Evolutionary conservation across 2,888 invertebrate genomes (phyloP).

Genomic region (Leucophenga maculata): DNA sequence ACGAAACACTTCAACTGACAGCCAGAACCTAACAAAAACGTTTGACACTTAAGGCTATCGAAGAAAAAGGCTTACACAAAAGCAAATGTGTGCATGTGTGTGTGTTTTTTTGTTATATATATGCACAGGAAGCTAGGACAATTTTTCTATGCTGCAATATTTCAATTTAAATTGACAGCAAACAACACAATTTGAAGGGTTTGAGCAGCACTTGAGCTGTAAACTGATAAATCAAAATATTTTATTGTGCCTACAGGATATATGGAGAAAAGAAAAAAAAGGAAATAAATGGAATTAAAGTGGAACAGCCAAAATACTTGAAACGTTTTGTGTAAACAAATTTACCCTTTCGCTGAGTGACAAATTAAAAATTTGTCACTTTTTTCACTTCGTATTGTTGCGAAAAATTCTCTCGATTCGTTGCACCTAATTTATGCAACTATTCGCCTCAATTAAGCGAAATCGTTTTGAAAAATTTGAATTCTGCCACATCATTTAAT

Average conservation of each 20-base stretch:
- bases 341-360: conserved; percentile 44
- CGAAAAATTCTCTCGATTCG: conserved; percentile 41
- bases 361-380: conserved; percentile 27
- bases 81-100: not conserved
- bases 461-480: conserved; percentile 64
- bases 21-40: not conserved
- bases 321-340: conserved; percentile 58
- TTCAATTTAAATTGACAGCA: conserved; percentile 25
- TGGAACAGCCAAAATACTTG: conserved; percentile 55
- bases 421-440: conserved; percentile 47
- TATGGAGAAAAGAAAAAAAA: not conserved
- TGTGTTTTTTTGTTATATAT: too few species aligned
- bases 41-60: not conserved
- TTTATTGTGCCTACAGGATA: not conserved
- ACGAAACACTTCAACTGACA: conserved; percentile 17
- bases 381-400: conserved; percentile 10
- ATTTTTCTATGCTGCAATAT: not conserved
- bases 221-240: conserved; percentile 9
- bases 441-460: conserved; percentile 54
- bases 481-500: conserved; percentile 70
- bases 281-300: not conserved
- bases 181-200: conserved; percentile 10
- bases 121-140: not conserved
- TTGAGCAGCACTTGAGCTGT: conserved; percentile 10
- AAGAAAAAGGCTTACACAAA: conserved; percentile 33